These are phyloP conservation scores for Sander lucioperca DNA, from an alignment of 2,113 vertebrate genomes.

Conservation along the genomic window DNA sequence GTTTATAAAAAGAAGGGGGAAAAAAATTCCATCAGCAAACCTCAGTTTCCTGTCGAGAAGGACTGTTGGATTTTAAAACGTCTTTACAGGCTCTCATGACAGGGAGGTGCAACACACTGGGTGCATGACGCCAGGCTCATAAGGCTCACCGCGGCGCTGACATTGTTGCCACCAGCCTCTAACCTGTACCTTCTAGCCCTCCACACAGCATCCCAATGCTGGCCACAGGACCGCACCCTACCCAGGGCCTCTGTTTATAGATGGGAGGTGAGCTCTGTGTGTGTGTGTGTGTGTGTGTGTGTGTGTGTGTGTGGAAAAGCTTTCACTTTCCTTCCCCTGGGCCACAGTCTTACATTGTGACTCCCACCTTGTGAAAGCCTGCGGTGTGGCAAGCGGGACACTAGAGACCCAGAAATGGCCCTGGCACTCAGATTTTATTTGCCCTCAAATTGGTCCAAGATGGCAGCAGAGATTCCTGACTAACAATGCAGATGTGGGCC, in stretches of 20 bases:
- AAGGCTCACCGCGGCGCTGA: conserved; percentile 77
- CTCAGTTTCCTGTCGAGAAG: conserved; percentile 77
- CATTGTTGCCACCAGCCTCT: conserved; percentile 63
- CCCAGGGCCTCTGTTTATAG: conserved; percentile 65
- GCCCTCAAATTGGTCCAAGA: conserved; percentile 80
- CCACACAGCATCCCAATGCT: conserved; percentile 29
- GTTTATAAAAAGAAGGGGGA: conserved; percentile 65
- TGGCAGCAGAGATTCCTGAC: conserved; percentile 63
- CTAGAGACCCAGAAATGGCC: conserved; percentile 63
- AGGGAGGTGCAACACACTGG: conserved; percentile 64
- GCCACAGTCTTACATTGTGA: conserved; percentile 48
- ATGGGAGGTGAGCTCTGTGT: conserved; percentile 46
- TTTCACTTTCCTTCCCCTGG: conserved; percentile 41
- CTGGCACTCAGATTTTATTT: conserved; percentile 68
- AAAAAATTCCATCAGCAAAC: conserved; percentile 56
- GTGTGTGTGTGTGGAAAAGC: conserved; percentile 31
- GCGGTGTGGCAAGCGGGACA: conserved; percentile 62
- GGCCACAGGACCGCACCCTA: conserved; percentile 68
- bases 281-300: conserved; percentile 16
- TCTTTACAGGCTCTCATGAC: conserved; percentile 50
- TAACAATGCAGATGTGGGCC: conserved; percentile 70
- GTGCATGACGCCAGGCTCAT: conserved; percentile 70
- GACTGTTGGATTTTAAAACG: conserved; percentile 48
- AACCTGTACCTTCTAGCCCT: conserved; percentile 61
- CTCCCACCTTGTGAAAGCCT: conserved; percentile 73